These are phyloP conservation scores for Cercopithecus mona DNA, from an alignment of 2,113 vertebrate species.

Conservation along the genomic window DNA sequence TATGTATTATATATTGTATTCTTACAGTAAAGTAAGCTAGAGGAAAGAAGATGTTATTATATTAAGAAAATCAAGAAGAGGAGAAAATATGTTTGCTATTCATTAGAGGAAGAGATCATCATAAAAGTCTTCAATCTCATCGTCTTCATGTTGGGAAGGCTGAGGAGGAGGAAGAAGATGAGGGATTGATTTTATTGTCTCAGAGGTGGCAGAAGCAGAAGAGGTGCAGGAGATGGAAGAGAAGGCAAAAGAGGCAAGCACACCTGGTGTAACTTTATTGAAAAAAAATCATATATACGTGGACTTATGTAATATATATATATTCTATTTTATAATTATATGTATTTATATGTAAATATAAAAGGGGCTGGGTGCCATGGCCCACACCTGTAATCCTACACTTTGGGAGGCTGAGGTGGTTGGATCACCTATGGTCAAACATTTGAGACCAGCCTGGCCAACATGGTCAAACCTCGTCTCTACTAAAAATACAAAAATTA, in stretches of 20 bases:
- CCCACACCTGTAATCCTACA: no score
- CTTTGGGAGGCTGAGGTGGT: no score
- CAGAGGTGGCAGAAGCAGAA: not conserved
- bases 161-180: not conserved
- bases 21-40: not conserved
- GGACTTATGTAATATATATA: not conserved
- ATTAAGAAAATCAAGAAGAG: not conserved
- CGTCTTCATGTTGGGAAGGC: not conserved
- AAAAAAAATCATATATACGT: not conserved
- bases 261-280: not conserved
- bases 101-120: not conserved
- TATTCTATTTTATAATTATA: no score
- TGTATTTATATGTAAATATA: not conserved
- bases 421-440: no score
- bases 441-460: no score
- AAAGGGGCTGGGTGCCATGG: not conserved
- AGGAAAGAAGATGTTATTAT: not conserved
- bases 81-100: not conserved
- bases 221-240: not conserved
- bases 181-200: not conserved
- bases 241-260: not conserved
- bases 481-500: no score
- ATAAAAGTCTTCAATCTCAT: not conserved
- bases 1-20: not conserved
- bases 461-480: no score